phyloP scores from a whole-genome alignment of 2,113 vertebrate genomes.

The Castor canadensis region DNA sequence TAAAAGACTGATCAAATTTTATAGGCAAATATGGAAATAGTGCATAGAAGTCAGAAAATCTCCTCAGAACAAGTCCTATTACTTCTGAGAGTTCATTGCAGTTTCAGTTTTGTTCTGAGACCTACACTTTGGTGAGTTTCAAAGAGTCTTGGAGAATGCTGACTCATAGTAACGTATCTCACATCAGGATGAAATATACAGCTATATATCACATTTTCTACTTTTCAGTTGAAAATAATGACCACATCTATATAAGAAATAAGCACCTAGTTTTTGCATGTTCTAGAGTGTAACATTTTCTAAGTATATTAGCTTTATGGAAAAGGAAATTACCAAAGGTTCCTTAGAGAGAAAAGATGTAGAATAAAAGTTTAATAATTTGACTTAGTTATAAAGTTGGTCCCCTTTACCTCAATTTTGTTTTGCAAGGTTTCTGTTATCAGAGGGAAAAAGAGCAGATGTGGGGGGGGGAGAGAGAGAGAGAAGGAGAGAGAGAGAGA shows the following conservation, averaged over 20 bases:
- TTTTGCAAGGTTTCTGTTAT: background rate
- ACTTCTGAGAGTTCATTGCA: background rate
- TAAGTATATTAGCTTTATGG: background rate
- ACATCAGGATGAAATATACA: background rate
- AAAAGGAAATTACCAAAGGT: background rate
- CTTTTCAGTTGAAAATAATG: background rate
- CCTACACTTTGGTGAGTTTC: background rate
- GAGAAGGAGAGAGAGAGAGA: background rate
- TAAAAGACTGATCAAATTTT: background rate
- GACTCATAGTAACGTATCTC: background rate
- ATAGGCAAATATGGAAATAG: background rate
- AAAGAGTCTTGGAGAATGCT: background rate
- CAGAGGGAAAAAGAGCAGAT: no score
- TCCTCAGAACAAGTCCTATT: background rate
- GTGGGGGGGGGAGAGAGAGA: no score
- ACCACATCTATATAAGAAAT: background rate
- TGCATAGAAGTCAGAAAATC: background rate
- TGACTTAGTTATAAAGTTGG: background rate
- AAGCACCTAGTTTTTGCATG: background rate
- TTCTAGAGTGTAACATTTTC: background rate
- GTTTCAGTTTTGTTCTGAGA: background rate
- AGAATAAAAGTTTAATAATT: background rate
- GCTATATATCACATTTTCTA: background rate
- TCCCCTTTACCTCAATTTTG: background rate
- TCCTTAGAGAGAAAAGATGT: background rate